phyloP scores from a whole-genome alignment of 2,888 invertebrate species.

The Cephus spinipes region DNA sequence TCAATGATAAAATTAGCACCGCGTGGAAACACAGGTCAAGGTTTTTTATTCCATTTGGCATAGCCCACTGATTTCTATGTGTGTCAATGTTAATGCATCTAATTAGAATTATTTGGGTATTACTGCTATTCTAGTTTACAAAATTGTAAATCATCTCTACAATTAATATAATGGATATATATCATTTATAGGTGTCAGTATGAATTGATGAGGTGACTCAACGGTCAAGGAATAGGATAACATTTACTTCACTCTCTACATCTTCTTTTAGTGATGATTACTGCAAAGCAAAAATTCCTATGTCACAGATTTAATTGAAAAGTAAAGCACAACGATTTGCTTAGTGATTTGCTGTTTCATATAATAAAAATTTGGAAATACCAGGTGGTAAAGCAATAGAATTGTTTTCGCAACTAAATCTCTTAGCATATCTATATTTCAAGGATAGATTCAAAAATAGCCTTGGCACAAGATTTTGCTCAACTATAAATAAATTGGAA shows the following conservation, averaged over 20 bases:
- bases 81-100: conserved; percentile 46
- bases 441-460: conserved; percentile 46
- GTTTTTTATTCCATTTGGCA: conserved; percentile 53
- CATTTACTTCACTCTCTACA: background rate
- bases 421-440: conserved; percentile 24
- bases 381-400: background rate
- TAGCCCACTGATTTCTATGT: conserved; percentile 40
- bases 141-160: background rate
- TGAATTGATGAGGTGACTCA: background rate
- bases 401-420: background rate
- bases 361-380: background rate
- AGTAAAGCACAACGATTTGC: background rate
- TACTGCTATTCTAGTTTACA: background rate
- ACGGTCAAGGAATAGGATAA: background rate
- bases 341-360: background rate
- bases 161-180: background rate
- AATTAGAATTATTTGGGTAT: background rate
- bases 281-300: background rate
- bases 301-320: background rate
- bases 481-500: conserved; percentile 35
- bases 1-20: conserved; percentile 49
- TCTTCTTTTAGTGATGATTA: background rate
- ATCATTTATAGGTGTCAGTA: background rate
- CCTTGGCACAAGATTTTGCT: conserved; percentile 44
- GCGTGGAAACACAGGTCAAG: conserved; percentile 33